These are phyloP conservation scores for Eurois occulta DNA, from an alignment of 2,888 invertebrate genomes.

Conservation along the genomic window DNA sequence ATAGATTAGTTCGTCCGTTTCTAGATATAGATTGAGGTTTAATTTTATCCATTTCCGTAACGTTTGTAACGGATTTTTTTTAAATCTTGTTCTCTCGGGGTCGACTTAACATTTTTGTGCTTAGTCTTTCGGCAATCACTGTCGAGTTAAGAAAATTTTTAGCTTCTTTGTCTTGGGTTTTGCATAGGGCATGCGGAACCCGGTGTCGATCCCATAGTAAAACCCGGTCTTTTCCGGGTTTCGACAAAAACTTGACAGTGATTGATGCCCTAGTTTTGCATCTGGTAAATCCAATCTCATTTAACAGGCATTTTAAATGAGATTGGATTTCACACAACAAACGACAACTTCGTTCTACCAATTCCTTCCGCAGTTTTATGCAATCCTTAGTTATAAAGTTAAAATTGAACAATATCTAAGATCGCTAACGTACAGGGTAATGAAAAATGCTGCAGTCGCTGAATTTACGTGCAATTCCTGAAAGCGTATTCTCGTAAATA, in stretches of 20 bases:
- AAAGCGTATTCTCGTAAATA: slow-evolving; percentile 86
- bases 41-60: slow-evolving; percentile 43
- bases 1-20: slow-evolving; percentile 59
- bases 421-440: slow-evolving; percentile 68
- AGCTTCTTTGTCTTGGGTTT: neutral
- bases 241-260: too few species aligned
- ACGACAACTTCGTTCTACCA: neutral
- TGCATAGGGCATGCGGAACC: too few species aligned
- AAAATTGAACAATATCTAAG: slow-evolving; percentile 61
- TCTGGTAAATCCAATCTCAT: neutral
- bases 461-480: slow-evolving; percentile 85
- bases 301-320: too few species aligned
- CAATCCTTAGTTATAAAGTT: slow-evolving; percentile 50
- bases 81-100: neutral
- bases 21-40: slow-evolving; percentile 34
- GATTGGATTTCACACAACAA: too few species aligned
- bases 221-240: too few species aligned
- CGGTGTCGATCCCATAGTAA: too few species aligned
- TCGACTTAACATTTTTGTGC: slow-evolving; percentile 23
- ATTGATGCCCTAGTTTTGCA: too few species aligned
- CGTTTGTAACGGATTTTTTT: slow-evolving; percentile 14
- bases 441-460: slow-evolving; percentile 80
- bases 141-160: neutral
- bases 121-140: neutral
- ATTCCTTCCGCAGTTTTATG: slow-evolving; percentile 7